phyloP scores from a whole-genome alignment of 2,888 invertebrate species.

The Synergus laeviventris region DNA sequence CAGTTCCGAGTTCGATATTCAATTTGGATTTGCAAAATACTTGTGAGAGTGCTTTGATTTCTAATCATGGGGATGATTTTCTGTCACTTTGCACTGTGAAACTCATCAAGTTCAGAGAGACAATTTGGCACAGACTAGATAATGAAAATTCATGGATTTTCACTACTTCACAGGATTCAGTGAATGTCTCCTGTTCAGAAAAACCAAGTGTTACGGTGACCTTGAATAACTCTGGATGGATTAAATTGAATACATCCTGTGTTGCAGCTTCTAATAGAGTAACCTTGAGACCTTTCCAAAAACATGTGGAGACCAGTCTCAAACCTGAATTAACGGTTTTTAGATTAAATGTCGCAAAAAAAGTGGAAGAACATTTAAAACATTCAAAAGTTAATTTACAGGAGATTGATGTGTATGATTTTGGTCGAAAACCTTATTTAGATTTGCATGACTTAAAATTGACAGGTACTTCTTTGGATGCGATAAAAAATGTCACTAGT shows the following conservation, averaged over 20 bases:
- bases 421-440: neutral
- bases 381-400: neutral
- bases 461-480: neutral
- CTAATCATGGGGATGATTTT: neutral
- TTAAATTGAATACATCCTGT: neutral
- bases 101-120: neutral
- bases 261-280: neutral
- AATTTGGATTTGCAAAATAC: neutral
- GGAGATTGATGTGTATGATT: neutral
- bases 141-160: neutral
- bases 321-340: neutral
- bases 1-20: neutral
- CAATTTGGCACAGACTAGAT: neutral
- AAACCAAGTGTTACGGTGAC: neutral
- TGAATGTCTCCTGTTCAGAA: neutral
- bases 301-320: neutral
- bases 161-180: neutral
- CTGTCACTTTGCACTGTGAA: neutral
- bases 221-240: neutral
- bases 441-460: neutral
- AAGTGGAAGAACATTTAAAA: neutral
- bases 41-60: slow-evolving; percentile 2
- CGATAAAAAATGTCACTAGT: neutral
- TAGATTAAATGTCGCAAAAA: neutral
- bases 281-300: neutral